A percentile compares a stretch with the other conserved stretches of the same genome.
phyloP scores from a whole-genome alignment of 2,888 invertebrate species.

The Yponomeuta sedellus region DNA sequence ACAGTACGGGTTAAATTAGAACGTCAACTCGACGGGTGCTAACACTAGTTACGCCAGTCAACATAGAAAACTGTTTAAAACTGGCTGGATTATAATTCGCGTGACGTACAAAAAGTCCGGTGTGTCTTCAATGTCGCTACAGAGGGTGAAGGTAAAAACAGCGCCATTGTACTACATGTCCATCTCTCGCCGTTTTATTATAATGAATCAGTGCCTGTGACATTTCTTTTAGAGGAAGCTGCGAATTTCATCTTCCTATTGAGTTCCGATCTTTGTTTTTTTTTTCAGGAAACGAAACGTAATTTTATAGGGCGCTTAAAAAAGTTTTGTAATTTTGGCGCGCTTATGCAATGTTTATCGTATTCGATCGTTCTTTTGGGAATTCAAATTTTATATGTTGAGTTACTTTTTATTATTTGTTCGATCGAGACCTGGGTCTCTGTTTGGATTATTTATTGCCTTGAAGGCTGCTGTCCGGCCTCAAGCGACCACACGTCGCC shows the following conservation, averaged over 20 bases:
- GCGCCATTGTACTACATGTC: not conserved
- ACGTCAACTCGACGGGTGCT: not conserved
- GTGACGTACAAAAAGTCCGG: slow-evolving; percentile 31
- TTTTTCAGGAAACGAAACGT: slow-evolving; percentile 1
- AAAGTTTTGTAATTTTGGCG: not conserved
- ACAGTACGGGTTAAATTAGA: not conserved
- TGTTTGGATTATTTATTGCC: not conserved
- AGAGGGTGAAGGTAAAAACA: slow-evolving; percentile 37
- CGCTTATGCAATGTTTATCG: not conserved
- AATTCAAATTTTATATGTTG: too few species aligned
- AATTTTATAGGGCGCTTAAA: not conserved
- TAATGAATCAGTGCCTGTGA: not conserved
- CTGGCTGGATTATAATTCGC: slow-evolving; percentile 26
- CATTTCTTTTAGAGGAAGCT: slow-evolving; percentile 1
- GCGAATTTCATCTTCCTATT: not conserved
- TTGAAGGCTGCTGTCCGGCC: not conserved
- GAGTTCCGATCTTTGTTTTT: not conserved
- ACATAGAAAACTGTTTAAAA: slow-evolving; percentile 22
- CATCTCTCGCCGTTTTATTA: not conserved
- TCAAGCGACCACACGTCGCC: not conserved
- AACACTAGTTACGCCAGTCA: too few species aligned
- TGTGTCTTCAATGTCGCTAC: slow-evolving; percentile 39
- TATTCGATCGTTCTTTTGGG: too few species aligned
- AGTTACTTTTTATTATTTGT: not conserved
- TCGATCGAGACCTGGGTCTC: not conserved